Base-by-base conservation (phyloP, 2,888 invertebrate species). In the Apeira syringaria region DNA sequence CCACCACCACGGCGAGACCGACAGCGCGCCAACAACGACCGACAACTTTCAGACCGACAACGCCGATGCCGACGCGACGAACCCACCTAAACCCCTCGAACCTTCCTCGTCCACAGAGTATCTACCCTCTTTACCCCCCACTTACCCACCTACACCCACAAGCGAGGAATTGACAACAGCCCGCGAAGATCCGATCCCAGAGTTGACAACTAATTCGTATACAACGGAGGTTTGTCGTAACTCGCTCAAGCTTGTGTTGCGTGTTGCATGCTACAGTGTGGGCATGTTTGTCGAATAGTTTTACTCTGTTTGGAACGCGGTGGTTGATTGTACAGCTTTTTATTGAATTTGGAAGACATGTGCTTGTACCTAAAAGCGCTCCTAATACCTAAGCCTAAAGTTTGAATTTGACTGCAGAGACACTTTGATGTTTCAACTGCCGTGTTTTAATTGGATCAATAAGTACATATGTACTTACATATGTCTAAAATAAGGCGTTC, bases 221-320 rank as follows among this genome's bases (percentile, higher is more conserved):
- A 77, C 76, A 61, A 80, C 84, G 67, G 87, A 89, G 88, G 88
- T 89, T 89, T 86, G 88, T 88, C 83, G 79, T 78, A 75, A 75
- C 79, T 74, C 71, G 72, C 75, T 80, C 67, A 60, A 53, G 76
- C 74, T 76, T 80, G 8, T 50, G 43, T 51, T 53, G 53, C 50
- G 47, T 47, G 49, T 2, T 24, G 20, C 20, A 26, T 61, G 68
- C 59, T 64, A 67, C 63, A 50, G 50, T 55, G 56, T 57, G 46
- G 60, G 68, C 67, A 63, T 32, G 22, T 24, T 11, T n/a, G 28
- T 12, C 8, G 11, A 7, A 28, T 28, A 67, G 67, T 55, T 53
- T 61, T 20, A 44, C 40, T 41, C 7, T 37, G 9, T 39, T 15
- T 40, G 50, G 30, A 48, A 49, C 39, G 38, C 41, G 20, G 48